phyloP scores from a whole-genome alignment of 37 sponge, comb jelly and placozoan species.

The Beroe ovata region DNA sequence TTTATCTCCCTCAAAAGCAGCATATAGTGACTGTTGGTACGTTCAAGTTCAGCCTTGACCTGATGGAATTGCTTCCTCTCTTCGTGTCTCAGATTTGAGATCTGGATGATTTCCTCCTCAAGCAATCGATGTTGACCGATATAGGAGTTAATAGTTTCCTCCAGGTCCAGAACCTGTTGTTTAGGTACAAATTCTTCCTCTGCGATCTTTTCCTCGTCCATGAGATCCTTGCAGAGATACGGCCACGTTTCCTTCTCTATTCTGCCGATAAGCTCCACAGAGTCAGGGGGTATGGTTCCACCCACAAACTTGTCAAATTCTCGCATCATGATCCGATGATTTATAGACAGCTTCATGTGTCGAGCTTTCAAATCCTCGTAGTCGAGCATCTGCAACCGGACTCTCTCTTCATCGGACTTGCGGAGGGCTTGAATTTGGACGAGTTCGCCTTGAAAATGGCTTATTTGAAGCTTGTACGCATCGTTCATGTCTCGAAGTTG shows the following conservation, averaged over 20 bases:
- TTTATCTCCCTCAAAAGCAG: conserved; percentile 38
- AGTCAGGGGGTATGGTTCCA: conserved; percentile 36
- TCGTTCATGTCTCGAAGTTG: conserved; percentile 12
- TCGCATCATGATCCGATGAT: conserved; percentile 54
- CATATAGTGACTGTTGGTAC: conserved; percentile 57
- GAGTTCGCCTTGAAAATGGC: conserved; percentile 51
- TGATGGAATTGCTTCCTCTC: conserved; percentile 51
- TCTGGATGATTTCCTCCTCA: conserved; percentile 49
- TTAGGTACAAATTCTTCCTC: conserved; percentile 55
- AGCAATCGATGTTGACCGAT: not conserved
- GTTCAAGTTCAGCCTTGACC: conserved; percentile 35
- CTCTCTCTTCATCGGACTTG: conserved; percentile 25
- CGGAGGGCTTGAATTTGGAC: conserved; percentile 37
- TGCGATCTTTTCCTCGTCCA: conserved; percentile 28
- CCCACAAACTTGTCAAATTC: conserved; percentile 60
- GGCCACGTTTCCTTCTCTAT: conserved; percentile 43
- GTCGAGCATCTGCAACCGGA: not conserved
- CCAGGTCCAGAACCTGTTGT: conserved; percentile 8
- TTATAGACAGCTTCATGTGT: conserved; percentile 56
- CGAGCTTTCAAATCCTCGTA: conserved; percentile 56
- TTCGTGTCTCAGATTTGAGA: not conserved
- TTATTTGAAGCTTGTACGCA: conserved; percentile 24
- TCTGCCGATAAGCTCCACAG: conserved; percentile 41
- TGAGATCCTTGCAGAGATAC: conserved; percentile 44
- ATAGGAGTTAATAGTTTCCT: conserved; percentile 54